A percentile compares a stretch with the other conserved stretches of the same genome.
These are phyloP conservation scores for Leptinotarsa peninsularis DNA, from an alignment of 2,888 invertebrate species.

Conservation along the genomic window DNA sequence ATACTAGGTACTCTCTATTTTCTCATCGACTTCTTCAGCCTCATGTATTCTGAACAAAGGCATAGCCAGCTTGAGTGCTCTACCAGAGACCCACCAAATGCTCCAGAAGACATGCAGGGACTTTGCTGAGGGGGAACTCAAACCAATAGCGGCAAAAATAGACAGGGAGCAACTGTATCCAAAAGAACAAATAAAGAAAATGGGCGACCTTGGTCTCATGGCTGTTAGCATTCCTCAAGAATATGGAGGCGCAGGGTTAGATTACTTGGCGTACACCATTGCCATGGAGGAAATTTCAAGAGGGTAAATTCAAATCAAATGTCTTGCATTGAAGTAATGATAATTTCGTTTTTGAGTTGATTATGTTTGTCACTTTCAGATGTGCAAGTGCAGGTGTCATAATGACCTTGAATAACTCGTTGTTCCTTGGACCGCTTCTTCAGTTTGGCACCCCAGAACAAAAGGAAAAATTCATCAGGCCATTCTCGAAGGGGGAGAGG, in stretches of 20 bases:
- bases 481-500: conserved; percentile 77
- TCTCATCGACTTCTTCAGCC: conserved; percentile 27
- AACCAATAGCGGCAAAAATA: conserved; percentile 85
- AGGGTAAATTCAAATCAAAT: conserved; percentile 65
- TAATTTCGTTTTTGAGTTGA: background rate
- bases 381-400: conserved; percentile 94
- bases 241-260: conserved; percentile 89
- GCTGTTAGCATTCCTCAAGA: conserved; percentile 84
- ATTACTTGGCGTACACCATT: conserved; percentile 92
- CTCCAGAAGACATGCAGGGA: conserved; percentile 91
- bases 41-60: conserved; percentile 59
- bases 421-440: conserved; percentile 86
- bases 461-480: conserved; percentile 81
- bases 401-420: conserved; percentile 94
- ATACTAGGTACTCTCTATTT: too few species aligned
- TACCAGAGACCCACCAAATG: conserved; percentile 93
- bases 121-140: conserved; percentile 90
- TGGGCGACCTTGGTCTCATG: conserved; percentile 95
- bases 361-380: conserved; percentile 47
- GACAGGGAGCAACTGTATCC: conserved; percentile 90
- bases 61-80: conserved; percentile 77
- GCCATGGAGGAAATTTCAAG: conserved; percentile 94
- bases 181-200: conserved; percentile 84
- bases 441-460: conserved; percentile 86
- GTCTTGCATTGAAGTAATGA: background rate